Conservation (phyloP, 2,888 invertebrate species). For the Pristionchus fissidentatus region DNA sequence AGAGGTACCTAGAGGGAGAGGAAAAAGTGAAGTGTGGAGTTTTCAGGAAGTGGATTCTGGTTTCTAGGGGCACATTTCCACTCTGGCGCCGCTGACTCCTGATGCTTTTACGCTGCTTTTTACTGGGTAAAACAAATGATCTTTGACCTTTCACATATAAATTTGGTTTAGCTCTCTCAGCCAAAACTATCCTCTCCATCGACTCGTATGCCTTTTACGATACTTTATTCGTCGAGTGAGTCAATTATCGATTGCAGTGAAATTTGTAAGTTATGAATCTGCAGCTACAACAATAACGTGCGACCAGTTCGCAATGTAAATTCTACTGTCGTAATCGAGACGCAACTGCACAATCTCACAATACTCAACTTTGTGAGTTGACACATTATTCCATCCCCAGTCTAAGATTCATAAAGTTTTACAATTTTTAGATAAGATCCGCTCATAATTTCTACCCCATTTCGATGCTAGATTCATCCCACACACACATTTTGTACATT, state of each 20-base stretch:
- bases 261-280: background rate
- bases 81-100: too few relatives aligned
- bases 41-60: too few relatives aligned
- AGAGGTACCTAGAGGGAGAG: too few relatives aligned
- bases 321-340: background rate
- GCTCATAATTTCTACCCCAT: too few relatives aligned
- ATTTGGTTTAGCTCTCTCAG: background rate
- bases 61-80: too few relatives aligned
- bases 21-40: too few relatives aligned
- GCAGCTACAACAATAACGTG: constrained; percentile 26
- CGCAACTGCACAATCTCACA: constrained; percentile 34
- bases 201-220: constrained; percentile 2
- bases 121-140: too few relatives aligned
- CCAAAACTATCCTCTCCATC: background rate
- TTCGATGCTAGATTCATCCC: too few relatives aligned
- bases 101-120: too few relatives aligned
- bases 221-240: background rate
- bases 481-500: too few relatives aligned
- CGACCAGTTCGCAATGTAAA: constrained; percentile 4
- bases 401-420: too few relatives aligned
- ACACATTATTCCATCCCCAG: background rate
- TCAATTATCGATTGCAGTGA: background rate
- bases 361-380: constrained; percentile 25
- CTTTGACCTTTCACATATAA: background rate
- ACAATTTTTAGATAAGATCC: too few relatives aligned